Evolutionary conservation across 2,797 vertebrate species (phyloP).

Genomic region (Artibeus lituratus): DNA sequence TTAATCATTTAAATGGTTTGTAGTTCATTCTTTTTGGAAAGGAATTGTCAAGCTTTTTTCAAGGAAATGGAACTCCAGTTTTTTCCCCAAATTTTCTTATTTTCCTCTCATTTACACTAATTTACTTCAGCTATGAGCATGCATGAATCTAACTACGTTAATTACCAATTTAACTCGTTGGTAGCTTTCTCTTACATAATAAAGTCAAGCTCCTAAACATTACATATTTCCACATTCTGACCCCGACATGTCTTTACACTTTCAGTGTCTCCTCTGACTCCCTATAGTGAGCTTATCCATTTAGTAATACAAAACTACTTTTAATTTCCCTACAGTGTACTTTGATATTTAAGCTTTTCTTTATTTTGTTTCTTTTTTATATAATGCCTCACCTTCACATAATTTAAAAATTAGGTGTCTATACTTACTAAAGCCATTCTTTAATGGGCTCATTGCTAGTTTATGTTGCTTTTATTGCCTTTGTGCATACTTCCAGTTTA

Average conservation of each 20-base stretch:
- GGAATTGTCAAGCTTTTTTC: not conserved
- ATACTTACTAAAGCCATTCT: not conserved
- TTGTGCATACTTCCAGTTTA: constrained; percentile 2
- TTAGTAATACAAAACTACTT: not conserved
- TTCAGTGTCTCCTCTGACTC: not conserved
- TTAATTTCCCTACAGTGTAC: not conserved
- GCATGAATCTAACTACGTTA: not conserved
- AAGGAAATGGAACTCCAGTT: not conserved
- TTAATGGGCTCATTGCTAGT: not conserved
- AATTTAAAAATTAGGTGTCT: constrained; percentile 23
- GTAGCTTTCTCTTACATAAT: not conserved
- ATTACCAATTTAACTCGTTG: not conserved
- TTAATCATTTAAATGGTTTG: constrained; percentile 29
- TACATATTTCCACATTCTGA: not conserved
- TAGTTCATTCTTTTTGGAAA: not conserved
- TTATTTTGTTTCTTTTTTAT: not conserved
- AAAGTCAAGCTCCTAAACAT: not conserved
- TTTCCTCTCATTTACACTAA: not conserved
- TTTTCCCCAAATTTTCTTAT: not conserved
- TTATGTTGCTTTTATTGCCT: not conserved
- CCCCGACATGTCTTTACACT: not conserved
- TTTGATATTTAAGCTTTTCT: not conserved
- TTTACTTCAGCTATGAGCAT: not conserved
- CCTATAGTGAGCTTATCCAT: not conserved
- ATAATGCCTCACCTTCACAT: not conserved